Percentiles rank a stretch among this genome's conserved stretches.
These are phyloP conservation scores for Pyrrhia umbra DNA, from an alignment of 2,888 invertebrate genomes.

Conservation along the genomic window DNA sequence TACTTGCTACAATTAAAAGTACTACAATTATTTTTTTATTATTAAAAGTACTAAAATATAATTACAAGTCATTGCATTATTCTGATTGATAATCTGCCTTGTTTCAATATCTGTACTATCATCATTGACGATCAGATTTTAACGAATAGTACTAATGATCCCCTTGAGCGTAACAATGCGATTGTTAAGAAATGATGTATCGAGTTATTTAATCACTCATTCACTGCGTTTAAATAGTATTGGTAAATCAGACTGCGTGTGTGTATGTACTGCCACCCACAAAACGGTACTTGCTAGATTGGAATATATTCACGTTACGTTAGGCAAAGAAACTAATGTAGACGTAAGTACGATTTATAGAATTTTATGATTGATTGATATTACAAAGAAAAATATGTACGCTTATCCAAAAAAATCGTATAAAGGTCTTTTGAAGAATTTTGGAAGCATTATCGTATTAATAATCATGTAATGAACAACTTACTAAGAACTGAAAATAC, in stretches of 20 bases:
- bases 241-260: slow-evolving; percentile 69
- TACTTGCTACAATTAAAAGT: not conserved
- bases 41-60: too few species aligned
- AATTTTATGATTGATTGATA: not conserved
- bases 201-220: slow-evolving; percentile 79
- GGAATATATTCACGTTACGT: slow-evolving; percentile 38
- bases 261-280: slow-evolving; percentile 74
- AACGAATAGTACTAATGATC: slow-evolving; percentile 69
- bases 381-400: too few species aligned
- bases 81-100: slow-evolving; percentile 19
- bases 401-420: too few species aligned
- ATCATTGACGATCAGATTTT: slow-evolving; percentile 57
- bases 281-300: slow-evolving; percentile 34
- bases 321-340: not conserved
- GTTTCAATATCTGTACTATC: slow-evolving; percentile 37
- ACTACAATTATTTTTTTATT: too few species aligned
- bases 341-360: not conserved
- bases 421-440: too few species aligned
- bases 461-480: too few species aligned
- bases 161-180: slow-evolving; percentile 72
- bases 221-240: slow-evolving; percentile 71
- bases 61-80: not conserved
- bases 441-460: too few species aligned
- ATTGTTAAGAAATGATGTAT: slow-evolving; percentile 81
- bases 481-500: too few species aligned